Conservation (phyloP, 1,140 invertebrate species). For the Pinna nobilis region DNA sequence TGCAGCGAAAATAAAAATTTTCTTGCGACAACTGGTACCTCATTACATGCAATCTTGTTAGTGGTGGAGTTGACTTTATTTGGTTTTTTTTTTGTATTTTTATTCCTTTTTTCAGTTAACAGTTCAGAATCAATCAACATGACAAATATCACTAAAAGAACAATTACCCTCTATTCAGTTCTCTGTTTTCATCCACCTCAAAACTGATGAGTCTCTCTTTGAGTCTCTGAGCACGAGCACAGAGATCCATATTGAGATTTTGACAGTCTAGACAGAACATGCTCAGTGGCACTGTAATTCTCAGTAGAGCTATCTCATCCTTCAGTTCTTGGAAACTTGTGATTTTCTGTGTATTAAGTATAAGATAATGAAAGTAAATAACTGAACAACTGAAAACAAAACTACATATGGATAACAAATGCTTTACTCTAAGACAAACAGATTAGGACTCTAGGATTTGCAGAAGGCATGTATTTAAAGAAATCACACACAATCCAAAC, state of each 20-base stretch:
- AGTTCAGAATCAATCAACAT: too few relatives aligned
- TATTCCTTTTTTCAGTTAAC: too few relatives aligned
- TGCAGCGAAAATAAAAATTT: too few relatives aligned
- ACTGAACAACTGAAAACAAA: not conserved
- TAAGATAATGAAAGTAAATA: not conserved
- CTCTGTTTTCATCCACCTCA: conserved; percentile 85
- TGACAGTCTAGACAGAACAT: conserved; percentile 80
- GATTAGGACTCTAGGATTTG: too few relatives aligned
- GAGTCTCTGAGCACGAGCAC: conserved; percentile 79
- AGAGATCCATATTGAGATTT: conserved; percentile 70
- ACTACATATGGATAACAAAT: not conserved
- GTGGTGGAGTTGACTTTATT: too few relatives aligned
- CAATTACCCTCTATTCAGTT: conserved; percentile 83
- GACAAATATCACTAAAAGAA: not conserved
- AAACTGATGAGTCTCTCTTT: conserved; percentile 84
- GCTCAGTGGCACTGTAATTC: conserved; percentile 84
- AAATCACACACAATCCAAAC: too few relatives aligned
- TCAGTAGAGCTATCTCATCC: conserved; percentile 86
- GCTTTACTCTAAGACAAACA: too few relatives aligned
- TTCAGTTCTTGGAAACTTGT: conserved; percentile 81
- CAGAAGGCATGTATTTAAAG: too few relatives aligned
- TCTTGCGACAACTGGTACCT: too few relatives aligned
- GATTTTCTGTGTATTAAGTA: conserved; percentile 77
- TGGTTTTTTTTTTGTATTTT: too few relatives aligned
- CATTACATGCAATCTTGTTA: too few relatives aligned